Conservation (phyloP, 1,140 invertebrate species). For the Planococcus citri region DNA sequence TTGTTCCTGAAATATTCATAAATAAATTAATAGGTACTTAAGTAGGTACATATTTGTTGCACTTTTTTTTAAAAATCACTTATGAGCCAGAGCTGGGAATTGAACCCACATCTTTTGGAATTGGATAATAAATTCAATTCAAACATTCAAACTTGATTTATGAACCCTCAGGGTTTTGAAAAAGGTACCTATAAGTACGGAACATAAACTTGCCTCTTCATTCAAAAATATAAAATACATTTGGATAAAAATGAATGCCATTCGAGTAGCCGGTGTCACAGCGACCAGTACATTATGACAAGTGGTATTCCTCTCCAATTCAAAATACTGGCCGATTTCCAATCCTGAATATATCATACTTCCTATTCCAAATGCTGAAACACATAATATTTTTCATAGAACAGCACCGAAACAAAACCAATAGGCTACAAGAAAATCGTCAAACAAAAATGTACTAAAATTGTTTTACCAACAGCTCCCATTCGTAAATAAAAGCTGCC, state of each 20-base stretch:
- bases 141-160: too few species aligned
- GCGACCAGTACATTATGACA: conserved; percentile 78
- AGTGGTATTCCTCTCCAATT: conserved; percentile 66
- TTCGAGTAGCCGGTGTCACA: conserved; percentile 70
- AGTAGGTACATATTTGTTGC: background rate
- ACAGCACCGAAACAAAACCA: background rate
- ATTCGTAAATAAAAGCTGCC: conserved; percentile 87
- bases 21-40: background rate
- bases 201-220: conserved; percentile 50
- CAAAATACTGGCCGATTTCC: conserved; percentile 87
- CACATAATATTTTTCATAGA: background rate
- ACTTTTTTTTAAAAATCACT: too few species aligned
- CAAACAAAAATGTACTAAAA: conserved; percentile 22
- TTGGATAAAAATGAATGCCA: conserved; percentile 89
- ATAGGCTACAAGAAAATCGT: background rate
- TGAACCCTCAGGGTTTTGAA: too few species aligned
- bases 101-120: too few species aligned
- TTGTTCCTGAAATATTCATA: conserved; percentile 50
- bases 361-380: conserved; percentile 78
- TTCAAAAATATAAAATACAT: conserved; percentile 95
- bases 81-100: too few species aligned
- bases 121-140: too few species aligned
- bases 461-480: conserved; percentile 64
- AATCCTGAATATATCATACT: conserved; percentile 90
- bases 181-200: too few species aligned